Conservation (phyloP, 2,113 vertebrate species). For the Alethe diademata region DNA sequence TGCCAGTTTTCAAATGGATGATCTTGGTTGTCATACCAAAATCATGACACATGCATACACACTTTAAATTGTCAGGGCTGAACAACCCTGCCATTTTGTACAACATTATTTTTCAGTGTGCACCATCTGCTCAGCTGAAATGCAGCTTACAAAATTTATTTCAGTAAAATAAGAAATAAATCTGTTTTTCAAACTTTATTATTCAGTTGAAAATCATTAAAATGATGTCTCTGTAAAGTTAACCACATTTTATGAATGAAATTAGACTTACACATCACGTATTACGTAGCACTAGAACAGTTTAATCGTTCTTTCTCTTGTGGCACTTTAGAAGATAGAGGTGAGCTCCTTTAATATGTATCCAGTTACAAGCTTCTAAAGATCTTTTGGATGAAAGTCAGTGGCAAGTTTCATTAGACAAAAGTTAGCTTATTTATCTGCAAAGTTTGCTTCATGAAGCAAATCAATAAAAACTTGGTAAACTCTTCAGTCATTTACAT, state of each 20-base stretch:
- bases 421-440: neutral
- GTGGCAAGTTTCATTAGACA: neutral
- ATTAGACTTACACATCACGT: neutral
- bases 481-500: neutral
- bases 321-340: neutral
- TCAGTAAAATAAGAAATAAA: slow-evolving; percentile 3
- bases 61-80: neutral
- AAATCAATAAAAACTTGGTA: neutral
- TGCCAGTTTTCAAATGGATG: neutral
- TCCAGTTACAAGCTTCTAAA: neutral
- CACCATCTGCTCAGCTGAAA: slow-evolving; percentile 7
- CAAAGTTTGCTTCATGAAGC: neutral
- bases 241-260: neutral
- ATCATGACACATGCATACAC: neutral
- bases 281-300: rapidly evolving
- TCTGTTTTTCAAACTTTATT: neutral
- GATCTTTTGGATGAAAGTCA: neutral
- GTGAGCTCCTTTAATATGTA: neutral
- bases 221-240: neutral
- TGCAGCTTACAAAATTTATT: neutral
- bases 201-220: neutral
- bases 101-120: neutral
- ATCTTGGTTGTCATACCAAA: neutral
- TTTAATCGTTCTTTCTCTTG: neutral
- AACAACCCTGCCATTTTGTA: neutral